Evolutionary conservation across 1,140 invertebrate genomes (phyloP), one percentile per base, ranked within the genome.

Genomic region (Leptinotarsa texana): DNA sequence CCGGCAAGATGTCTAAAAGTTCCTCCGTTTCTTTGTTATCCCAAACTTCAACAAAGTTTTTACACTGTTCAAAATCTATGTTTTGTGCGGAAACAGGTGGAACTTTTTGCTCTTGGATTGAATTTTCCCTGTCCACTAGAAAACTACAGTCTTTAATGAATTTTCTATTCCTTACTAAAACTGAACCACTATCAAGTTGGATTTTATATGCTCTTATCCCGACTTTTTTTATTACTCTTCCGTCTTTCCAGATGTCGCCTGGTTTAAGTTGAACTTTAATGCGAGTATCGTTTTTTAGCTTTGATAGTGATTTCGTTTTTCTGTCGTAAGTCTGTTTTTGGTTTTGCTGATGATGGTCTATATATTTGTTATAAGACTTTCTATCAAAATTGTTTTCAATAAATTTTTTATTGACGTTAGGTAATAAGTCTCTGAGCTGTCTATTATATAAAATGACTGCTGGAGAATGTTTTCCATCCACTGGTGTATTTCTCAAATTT

Each of bases 281-380:
- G 13, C 13, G 17, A 51, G 13, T 15, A 51, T 51, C 17, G 17
- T 51, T 51, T 51, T 51, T 51, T 70, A 57, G 33, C 73, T 48
- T 22, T 49, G 24, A 33, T 61, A 74, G 13, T 65, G 24, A 57
- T 18, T 21, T 17, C 13, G 69, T 65, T 63, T 74, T 51, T 42
- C 21, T 49, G 57, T 33, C 51, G 42, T 33, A 73, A 47, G 13
- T 13, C 13, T 13, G 18, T 33, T 69, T 69, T 17, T 13, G 18
- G 33, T 22, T 47, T 22, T n/a, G 13, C 15, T 69, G 22, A 69
- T 6, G 21, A 27, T 33, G 13, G 13, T 17, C 33, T n/a, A 69
- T 47, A 65, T 17, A 65, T 13, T 65, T 65, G 18, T 65, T 18
- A 65, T 65, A 65, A 17, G 13, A 17, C 13, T 15, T 13, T 27